Evolutionary conservation across 2,888 invertebrate genomes (phyloP).

Genomic region (Acronicta psi): DNA sequence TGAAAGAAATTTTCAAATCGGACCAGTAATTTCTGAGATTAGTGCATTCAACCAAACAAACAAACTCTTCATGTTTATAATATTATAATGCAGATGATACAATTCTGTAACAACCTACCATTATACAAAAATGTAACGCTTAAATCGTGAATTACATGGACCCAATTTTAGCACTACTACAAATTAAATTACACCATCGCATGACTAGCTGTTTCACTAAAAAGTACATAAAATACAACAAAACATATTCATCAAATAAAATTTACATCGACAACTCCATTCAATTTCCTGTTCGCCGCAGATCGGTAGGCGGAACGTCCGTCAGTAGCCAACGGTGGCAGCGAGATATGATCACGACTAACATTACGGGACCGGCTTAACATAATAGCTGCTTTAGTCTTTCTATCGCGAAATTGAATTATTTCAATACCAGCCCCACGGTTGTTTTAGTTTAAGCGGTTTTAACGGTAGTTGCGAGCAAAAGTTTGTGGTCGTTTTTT

Average conservation of each 20-base stretch:
- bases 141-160: too few relatives aligned
- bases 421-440: slow-evolving; percentile 53
- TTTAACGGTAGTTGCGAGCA: slow-evolving; percentile 1
- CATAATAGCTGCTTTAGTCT: slow-evolving; percentile 52
- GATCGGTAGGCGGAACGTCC: slow-evolving; percentile 64
- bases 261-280: slow-evolving; percentile 49
- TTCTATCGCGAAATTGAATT: slow-evolving; percentile 58
- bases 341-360: slow-evolving; percentile 72
- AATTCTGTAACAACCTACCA: too few relatives aligned
- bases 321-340: slow-evolving; percentile 74
- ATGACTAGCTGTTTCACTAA: slow-evolving; percentile 15
- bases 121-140: too few relatives aligned
- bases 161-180: neutral
- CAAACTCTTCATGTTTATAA: too few relatives aligned
- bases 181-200: slow-evolving; percentile 15
- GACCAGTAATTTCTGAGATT: too few relatives aligned
- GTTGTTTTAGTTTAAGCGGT: slow-evolving; percentile 22
- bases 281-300: slow-evolving; percentile 52
- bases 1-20: too few relatives aligned
- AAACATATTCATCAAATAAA: slow-evolving; percentile 51
- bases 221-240: slow-evolving; percentile 28
- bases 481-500: slow-evolving; percentile 2
- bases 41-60: too few relatives aligned
- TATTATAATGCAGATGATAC: too few relatives aligned
- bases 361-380: slow-evolving; percentile 59